Conservation (phyloP, 2,797 vertebrate genomes). For the Arnoldichthys spilopterus region DNA sequence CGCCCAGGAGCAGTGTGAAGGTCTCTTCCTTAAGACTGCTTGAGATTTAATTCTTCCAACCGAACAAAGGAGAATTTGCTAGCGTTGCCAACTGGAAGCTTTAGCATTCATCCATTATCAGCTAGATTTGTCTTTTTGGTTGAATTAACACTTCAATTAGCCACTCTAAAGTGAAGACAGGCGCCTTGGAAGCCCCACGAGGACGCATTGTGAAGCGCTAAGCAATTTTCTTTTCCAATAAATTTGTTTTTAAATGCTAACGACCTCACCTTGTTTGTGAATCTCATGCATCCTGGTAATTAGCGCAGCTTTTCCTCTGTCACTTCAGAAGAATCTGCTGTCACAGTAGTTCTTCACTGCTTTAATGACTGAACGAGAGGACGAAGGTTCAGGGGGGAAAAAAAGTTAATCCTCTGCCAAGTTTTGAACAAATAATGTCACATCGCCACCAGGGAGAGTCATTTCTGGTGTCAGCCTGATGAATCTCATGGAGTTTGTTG, state of each 20-base stretch:
- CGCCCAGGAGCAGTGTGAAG: too few species aligned
- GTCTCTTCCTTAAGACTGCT: too few species aligned
- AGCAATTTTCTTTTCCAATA: background rate
- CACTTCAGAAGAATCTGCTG: background rate
- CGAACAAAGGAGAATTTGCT: too few species aligned
- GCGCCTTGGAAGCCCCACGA: background rate
- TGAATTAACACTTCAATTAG: background rate
- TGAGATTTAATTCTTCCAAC: too few species aligned
- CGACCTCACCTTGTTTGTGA: background rate
- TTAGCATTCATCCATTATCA: background rate
- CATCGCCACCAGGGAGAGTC: background rate
- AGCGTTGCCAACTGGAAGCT: background rate
- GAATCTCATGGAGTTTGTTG: background rate
- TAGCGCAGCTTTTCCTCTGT: background rate
- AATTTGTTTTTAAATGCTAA: background rate
- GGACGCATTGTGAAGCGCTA: background rate
- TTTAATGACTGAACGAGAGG: background rate
- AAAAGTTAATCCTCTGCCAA: background rate
- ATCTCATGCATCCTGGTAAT: background rate
- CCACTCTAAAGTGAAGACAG: background rate
- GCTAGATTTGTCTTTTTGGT: background rate
- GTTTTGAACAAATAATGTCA: conserved; percentile 23
- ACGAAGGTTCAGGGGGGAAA: background rate
- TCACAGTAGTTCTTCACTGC: background rate
- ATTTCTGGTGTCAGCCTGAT: conserved; percentile 17